These are phyloP conservation scores for Cranoglanis bouderius DNA, from an alignment of 2,113 vertebrate species.

Conservation along the genomic window DNA sequence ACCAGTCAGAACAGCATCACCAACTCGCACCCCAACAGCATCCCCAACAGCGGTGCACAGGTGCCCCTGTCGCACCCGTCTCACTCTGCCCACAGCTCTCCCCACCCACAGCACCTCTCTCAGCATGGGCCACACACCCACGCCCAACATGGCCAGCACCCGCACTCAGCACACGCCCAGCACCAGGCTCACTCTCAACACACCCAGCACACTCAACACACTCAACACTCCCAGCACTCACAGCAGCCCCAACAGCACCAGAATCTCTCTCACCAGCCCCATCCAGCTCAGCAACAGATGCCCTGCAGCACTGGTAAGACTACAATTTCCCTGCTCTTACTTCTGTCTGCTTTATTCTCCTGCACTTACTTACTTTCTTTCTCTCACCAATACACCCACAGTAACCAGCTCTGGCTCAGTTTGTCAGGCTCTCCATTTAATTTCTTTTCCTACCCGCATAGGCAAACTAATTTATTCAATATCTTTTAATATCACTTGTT, in stretches of 20 bases:
- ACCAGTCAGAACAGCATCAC: slow-evolving; percentile 73
- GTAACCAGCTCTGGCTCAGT: not conserved
- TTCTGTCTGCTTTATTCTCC: not conserved
- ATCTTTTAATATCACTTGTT: slow-evolving; percentile 45
- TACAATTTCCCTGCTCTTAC: slow-evolving; percentile 3
- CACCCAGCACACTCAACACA: slow-evolving; percentile 58
- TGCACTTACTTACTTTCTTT: not conserved
- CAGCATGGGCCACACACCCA: slow-evolving; percentile 61
- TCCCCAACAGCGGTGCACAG: slow-evolving; percentile 78
- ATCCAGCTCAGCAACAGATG: slow-evolving; percentile 84
- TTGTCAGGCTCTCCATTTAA: not conserved
- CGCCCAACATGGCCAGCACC: slow-evolving; percentile 63
- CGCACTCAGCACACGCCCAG: slow-evolving; percentile 64
- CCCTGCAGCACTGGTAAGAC: slow-evolving; percentile 87
- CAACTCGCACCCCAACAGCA: slow-evolving; percentile 63
- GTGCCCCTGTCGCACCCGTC: slow-evolving; percentile 82
- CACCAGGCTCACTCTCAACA: slow-evolving; percentile 59
- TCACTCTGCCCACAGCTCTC: slow-evolving; percentile 71
- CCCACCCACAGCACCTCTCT: slow-evolving; percentile 72
- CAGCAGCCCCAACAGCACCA: slow-evolving; percentile 72
- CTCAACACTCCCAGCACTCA: slow-evolving; percentile 62
- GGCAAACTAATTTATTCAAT: slow-evolving; percentile 22
- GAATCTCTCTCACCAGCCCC: slow-evolving; percentile 70
- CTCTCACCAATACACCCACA: slow-evolving; percentile 21
- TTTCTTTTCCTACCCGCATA: not conserved